Evolutionary conservation across 2,113 vertebrate genomes (phyloP), one percentile per base, ranked within the genome.

Genomic region (Oncorhynchus masou): DNA sequence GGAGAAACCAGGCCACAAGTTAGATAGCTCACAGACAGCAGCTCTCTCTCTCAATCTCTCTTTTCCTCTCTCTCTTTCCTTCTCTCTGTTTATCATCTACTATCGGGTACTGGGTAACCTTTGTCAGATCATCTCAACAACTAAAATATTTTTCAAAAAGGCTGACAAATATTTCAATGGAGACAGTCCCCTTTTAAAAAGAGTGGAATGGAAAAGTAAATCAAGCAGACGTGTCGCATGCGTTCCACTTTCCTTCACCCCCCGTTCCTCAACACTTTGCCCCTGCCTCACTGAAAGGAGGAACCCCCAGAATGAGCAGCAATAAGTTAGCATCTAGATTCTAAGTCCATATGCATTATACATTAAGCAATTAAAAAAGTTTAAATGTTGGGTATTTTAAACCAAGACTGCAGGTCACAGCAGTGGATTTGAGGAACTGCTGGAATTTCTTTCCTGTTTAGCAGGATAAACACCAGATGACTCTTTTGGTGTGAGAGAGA

Each of bases 1-100:
- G 88, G 85, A 93, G 93, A 86, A 81, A 76, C 88, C 92, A 91
- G 91, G 92, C 91, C 92, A 91, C 83, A 82, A 87, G 91, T 89
- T 91, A 80, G 88, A 92, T 92, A 88, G 90, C 19, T 20, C 79
- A 74, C 68, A 78, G 81, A 79, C 19, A 71, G 74, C 81, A 82
- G 87, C 79, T 60, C 70, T 51, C 31, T 29, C 64, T 64, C 54
- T 72, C 54, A 9, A 2, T 39, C 34, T 39, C 34, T 39, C 34
- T 39, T 9, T 39, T 9, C 9, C 34, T 8, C 34, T 39, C 34
- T 39, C 12, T 57, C 65, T 70, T 45, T 69, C 57, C 15, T 57
- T 27, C 39, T 27, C 67, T 34, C 57, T 49, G 67, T 67, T 19
- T 80, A 85, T 79, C 84, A 78, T 45, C 81, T 81, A 79, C 85